Percentiles rank a stretch among this genome's conserved stretches.
Conservation (phyloP, 2,888 invertebrate species). For the Kuschelorhynchus macadamiae region DNA sequence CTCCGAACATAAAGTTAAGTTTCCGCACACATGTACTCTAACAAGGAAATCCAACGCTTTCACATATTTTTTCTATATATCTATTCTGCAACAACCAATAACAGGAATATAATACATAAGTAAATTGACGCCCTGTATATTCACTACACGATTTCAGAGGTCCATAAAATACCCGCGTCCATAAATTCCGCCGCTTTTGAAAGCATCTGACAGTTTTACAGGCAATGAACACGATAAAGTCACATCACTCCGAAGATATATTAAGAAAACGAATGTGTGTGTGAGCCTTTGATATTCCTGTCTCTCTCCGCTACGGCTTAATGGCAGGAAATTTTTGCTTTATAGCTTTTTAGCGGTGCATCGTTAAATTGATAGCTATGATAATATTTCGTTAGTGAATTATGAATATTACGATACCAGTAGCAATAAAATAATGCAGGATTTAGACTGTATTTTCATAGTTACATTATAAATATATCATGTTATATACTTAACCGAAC, state of each 20-base stretch:
- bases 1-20: no score
- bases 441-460: no score
- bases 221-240: conserved; percentile 55
- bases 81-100: no score
- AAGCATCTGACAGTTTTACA: conserved; percentile 57
- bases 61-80: no score
- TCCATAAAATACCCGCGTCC: conserved; percentile 56
- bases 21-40: no score
- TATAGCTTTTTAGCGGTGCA: conserved; percentile 26
- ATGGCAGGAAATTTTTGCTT: conserved; percentile 39
- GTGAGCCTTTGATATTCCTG: conserved; percentile 46
- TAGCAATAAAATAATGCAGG: no score
- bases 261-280: conserved; percentile 46
- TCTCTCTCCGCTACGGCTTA: conserved; percentile 24
- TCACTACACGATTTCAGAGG: conserved; percentile 43
- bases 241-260: conserved; percentile 52
- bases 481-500: no score
- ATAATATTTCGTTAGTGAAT: no score
- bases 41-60: no score
- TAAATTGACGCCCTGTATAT: conserved; percentile 31
- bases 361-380: conserved; percentile 23
- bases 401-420: no score
- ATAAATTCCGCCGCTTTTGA: conserved; percentile 60
- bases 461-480: no score
- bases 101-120: no score